phyloP scores from a whole-genome alignment of 2,113 vertebrate species.

The Corythoichthys haematopterus region DNA sequence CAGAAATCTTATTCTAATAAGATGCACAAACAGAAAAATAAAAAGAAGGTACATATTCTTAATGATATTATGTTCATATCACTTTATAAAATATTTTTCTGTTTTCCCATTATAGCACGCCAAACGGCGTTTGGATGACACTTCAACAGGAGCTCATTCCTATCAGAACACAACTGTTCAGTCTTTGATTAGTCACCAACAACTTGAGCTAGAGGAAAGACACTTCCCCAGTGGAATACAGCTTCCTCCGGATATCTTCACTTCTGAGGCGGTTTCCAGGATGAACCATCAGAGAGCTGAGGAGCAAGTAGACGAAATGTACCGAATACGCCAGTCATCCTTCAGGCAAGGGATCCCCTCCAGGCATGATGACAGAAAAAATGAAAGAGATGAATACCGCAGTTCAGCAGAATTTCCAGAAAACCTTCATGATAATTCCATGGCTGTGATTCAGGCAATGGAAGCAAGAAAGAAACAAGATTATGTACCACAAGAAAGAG shows the following conservation, averaged over 20 bases:
- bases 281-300: slow-evolving; percentile 30
- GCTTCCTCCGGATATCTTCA: slow-evolving; percentile 38
- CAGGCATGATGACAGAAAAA: slow-evolving; percentile 16
- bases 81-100: neutral
- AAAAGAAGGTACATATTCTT: slow-evolving; percentile 41
- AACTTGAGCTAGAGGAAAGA: slow-evolving; percentile 35
- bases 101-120: slow-evolving; percentile 20
- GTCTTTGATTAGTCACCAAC: slow-evolving; percentile 44
- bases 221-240: slow-evolving; percentile 10
- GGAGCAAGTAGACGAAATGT: neutral
- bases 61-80: neutral
- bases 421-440: slow-evolving; percentile 6
- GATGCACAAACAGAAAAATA: slow-evolving; percentile 28
- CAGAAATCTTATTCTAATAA: slow-evolving; percentile 53
- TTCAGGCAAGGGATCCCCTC: slow-evolving; percentile 15
- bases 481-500: neutral
- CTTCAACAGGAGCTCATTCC: slow-evolving; percentile 21
- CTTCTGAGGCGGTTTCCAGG: slow-evolving; percentile 37
- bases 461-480: slow-evolving; percentile 35
- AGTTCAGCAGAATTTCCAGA: slow-evolving; percentile 6
- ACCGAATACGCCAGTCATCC: neutral
- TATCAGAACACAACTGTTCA: slow-evolving; percentile 46
- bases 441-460: slow-evolving; percentile 16
- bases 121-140: slow-evolving; percentile 14
- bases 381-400: slow-evolving; percentile 9